phyloP scores from a whole-genome alignment of 2,113 vertebrate species.

The Petrocephalus zakoni region DNA sequence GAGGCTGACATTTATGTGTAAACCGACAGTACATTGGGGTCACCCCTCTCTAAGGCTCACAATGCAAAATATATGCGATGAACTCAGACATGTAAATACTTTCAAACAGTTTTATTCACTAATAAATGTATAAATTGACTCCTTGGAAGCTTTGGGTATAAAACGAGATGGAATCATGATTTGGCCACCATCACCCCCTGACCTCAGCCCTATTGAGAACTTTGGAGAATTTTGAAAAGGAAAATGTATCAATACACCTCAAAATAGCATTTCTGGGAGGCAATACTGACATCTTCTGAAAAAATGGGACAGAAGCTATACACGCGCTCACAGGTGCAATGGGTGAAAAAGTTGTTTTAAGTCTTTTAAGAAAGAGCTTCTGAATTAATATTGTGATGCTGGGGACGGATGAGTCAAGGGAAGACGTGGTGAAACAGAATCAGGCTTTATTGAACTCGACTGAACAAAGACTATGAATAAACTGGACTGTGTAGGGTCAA shows the following conservation, averaged over 20 bases:
- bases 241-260: not conserved
- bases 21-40: not conserved
- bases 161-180: not conserved
- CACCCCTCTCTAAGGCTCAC: not conserved
- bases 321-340: not conserved
- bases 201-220: not conserved
- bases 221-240: not conserved
- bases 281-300: not conserved
- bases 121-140: not conserved
- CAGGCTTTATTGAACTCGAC: too few relatives aligned
- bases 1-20: not conserved
- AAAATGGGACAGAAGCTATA: not conserved
- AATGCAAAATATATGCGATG: not conserved
- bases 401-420: too few relatives aligned
- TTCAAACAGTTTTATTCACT: not conserved
- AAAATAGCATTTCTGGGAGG: not conserved
- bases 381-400: not conserved
- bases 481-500: too few relatives aligned
- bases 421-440: too few relatives aligned
- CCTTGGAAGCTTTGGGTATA: not conserved
- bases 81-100: not conserved
- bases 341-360: not conserved
- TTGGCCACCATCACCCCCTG: not conserved
- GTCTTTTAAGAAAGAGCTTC: not conserved
- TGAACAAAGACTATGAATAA: too few relatives aligned